Evolutionary conservation across 2,797 vertebrate species (phyloP), one percentile per base, ranked within the genome.

Genomic region (Xenops minutus): DNA sequence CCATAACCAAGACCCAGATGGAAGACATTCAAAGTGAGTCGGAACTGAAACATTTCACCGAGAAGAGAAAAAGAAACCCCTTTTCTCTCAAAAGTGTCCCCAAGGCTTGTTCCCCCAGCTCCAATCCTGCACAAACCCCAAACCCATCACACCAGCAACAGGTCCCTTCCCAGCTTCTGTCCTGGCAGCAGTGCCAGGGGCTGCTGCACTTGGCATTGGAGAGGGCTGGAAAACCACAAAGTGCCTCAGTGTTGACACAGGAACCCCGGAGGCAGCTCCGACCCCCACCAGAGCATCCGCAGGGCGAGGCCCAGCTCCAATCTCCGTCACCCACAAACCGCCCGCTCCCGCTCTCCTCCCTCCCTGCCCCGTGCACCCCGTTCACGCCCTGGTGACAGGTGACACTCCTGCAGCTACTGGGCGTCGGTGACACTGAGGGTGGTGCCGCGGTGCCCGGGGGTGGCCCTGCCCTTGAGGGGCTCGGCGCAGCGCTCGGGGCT

Each of bases 401-500:
- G 83, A 44, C 63, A 29, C 26, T 36, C 44, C 46, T 7, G 29
- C 46, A 61, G 89, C 86, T 97, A 98, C 46, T 98, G 85, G 12
- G 91, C 87, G 27, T 96, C n/a, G 6, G 86, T 72, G 94, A 96
- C 93, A 24, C 54, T 86, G 95, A 95, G 1, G 3, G 92, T 74
- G 46, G 93, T 43, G 61, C 96, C 93, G 54, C 41, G 96, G 96
- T 78, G 94, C 49, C 97, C 96, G 6, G 94, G 96, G 34, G 84
- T 10, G 15, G 93, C 89, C 93, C 93, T 98, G 58, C 95, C 96
- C 86, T 98, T 98, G 85, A 96, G 97, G 71, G 95, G 95, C 79
- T 97, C 98, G 11, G 94, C 39, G 26, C 96, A 96, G 95, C 84
- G 22, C 41, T 94, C 93, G 0, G 61, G 59, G 88, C 92, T 43